These are phyloP conservation scores for Trachelus tabidus DNA, from an alignment of 2,888 invertebrate genomes.

Conservation along the genomic window DNA sequence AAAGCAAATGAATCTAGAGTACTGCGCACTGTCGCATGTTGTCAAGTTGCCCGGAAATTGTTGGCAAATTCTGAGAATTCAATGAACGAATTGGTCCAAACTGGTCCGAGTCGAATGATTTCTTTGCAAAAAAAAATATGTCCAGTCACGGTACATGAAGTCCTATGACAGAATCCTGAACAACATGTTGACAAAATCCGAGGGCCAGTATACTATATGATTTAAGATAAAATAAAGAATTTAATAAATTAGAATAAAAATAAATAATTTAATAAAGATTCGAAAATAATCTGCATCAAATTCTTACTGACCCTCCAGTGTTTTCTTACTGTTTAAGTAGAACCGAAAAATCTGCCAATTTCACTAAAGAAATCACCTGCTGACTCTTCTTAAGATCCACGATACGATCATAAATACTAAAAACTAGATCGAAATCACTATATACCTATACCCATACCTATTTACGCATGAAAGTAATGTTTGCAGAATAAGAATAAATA, in stretches of 20 bases:
- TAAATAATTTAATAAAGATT: background rate
- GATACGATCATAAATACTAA: background rate
- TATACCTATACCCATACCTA: background rate
- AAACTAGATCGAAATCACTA: background rate
- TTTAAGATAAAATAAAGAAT: background rate
- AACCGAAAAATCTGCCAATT: background rate
- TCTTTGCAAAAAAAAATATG: background rate
- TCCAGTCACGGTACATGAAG: background rate
- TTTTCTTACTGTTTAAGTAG: background rate
- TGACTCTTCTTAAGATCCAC: background rate
- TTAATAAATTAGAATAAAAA: background rate
- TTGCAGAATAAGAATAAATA: background rate
- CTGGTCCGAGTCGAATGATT: background rate
- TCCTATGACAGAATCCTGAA: background rate
- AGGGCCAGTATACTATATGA: background rate
- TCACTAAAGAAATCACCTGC: background rate
- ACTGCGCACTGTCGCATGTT: conserved; percentile 10
- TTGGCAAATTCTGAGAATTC: conserved; percentile 13
- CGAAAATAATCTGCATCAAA: background rate
- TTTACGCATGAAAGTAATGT: background rate
- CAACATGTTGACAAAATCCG: background rate
- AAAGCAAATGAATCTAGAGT: background rate
- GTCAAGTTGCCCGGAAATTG: conserved; percentile 23
- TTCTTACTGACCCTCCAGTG: background rate
- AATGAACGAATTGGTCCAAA: background rate